Evolutionary conservation across 2,888 invertebrate genomes (phyloP), one percentile per base, ranked within the genome.

Genomic region (Polyploca ridens): DNA sequence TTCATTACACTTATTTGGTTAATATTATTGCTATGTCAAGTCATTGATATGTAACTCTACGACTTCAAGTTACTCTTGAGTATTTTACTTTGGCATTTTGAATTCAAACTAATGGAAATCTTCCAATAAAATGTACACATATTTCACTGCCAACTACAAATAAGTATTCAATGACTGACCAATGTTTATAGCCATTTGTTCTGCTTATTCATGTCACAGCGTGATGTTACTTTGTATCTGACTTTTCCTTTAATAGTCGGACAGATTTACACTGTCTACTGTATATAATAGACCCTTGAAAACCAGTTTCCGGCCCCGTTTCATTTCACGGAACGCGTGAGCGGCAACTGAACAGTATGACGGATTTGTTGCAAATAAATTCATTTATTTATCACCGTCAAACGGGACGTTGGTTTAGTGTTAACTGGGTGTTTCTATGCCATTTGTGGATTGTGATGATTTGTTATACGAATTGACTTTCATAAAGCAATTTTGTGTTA

Each of bases 251-350:
- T 63, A 69, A 69, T 63, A 65, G 68, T 64, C 65, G 63, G 69
- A 73, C 70, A 63, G 71, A 75, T 46, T 59, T 49, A 62, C 66
- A 74, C 64, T 71, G 67, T 71, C 68, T 54, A 73, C 73, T 68
- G 67, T 67, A 67, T 62, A 66, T 64, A 65, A 64, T 71, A 67
- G 70, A 66, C 77, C 76, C 74, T 79, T 74, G 59, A 72, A 77
- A 81, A 89, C 89, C 85, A 87, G 90, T 89, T 79, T 72, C 68
- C 80, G 81, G 78, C 85, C 87, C 79, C 79, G 81, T 84, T 86
- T 75, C 81, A 74, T 82, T 83, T 82, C 82, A 81, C 77, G 73
- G 82, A 79, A 82, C 80, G 80, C 80, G 82, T 82, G 82, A 84
- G 81, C 79, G 75, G 72, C 67, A 74, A 76, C 78, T 75, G 75